Base-by-base conservation (phyloP, 37 sponge, comb jelly and placozoan genomes). In the Aplysina aerophoba region DNA sequence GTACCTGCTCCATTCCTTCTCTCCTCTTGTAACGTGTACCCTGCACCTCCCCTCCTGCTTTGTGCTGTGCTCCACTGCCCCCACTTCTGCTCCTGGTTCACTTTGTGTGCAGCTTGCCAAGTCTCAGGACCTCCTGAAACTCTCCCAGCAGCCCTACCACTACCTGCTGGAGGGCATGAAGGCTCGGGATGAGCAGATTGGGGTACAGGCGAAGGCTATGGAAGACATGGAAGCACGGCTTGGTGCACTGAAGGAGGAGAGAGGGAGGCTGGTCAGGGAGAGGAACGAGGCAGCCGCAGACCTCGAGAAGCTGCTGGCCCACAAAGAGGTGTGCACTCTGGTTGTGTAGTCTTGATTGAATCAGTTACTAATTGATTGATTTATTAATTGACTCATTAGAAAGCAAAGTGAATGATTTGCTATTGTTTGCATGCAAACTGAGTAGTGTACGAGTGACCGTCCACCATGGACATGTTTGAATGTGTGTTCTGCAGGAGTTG, bases 221-320 rank as follows among this genome's bases (percentile, higher is more conserved):
- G 50, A 67, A 1, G 64, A 72, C 30, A 37, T 85, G 41, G 83
- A 89, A 83, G 65, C 68, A 1, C 56, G 86, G 64, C 37, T 89
- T 27, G 62, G 61, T 55, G 19, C 28, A 14, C 28, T 89, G 39
- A 62, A 30, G 11, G 81, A 73, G 19, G 92, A 94, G 72, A 78
- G 73, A 39, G 31, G 30, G 19, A 20, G 13, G 12, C 62, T 91
- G 44, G 36, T 86, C 22, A 63, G 71, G n/a, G 55, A 82, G 16
- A 91, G 86, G 75, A 91, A 94, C 73, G 50, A 74, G 54, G 53
- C 91, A 85, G 68, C 92, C 30, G 78, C 67, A n/a, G 94, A 94
- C 59, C 72, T 94, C 40, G 94, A 94, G 85, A 90, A 65, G 62
- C 82, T 94, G 30, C 87, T 94, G 41, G 63, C 31, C 19, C 94